Percentiles rank a stretch among this genome's conserved stretches.
These are phyloP conservation scores for Chaetoderma sp. DNA, from an alignment of 2,888 invertebrate genomes.

Conservation along the genomic window DNA sequence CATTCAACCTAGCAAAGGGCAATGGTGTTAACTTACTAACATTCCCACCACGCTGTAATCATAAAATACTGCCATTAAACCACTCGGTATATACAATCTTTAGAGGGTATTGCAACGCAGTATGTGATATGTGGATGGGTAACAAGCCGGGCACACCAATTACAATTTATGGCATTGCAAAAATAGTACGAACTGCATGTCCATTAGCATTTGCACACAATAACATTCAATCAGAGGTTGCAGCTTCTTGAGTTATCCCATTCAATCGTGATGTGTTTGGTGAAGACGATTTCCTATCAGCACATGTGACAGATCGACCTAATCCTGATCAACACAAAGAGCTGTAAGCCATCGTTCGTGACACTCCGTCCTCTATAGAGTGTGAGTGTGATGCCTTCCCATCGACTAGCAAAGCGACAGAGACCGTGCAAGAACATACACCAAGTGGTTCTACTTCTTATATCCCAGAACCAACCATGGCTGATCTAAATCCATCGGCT, in stretches of 20 bases:
- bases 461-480: no score
- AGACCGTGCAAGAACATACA: no score
- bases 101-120: constrained; percentile 53
- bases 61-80: constrained; percentile 69
- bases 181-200: constrained; percentile 1
- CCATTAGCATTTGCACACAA: constrained; percentile 43
- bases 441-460: no score
- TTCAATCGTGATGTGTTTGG: constrained; percentile 39
- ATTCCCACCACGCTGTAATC: constrained; percentile 63
- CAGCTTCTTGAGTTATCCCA: constrained; percentile 59
- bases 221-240: constrained; percentile 64
- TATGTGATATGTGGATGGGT: constrained; percentile 48
- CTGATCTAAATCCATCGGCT: no score
- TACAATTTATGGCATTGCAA: constrained; percentile 64
- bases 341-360: no score
- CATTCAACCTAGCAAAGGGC: constrained; percentile 52
- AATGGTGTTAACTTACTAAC: constrained; percentile 64
- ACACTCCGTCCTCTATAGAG: no score
- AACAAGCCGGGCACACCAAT: constrained; percentile 63
- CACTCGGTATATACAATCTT: constrained; percentile 65
- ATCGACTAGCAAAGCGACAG: no score
- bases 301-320: not conserved
- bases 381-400: no score
- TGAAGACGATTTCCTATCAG: constrained; percentile 14
- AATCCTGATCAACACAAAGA: no score